Percentiles rank a stretch among this genome's conserved stretches.
Conservation (phyloP, 1,140 invertebrate species). For the Helicoverpa armigera region DNA sequence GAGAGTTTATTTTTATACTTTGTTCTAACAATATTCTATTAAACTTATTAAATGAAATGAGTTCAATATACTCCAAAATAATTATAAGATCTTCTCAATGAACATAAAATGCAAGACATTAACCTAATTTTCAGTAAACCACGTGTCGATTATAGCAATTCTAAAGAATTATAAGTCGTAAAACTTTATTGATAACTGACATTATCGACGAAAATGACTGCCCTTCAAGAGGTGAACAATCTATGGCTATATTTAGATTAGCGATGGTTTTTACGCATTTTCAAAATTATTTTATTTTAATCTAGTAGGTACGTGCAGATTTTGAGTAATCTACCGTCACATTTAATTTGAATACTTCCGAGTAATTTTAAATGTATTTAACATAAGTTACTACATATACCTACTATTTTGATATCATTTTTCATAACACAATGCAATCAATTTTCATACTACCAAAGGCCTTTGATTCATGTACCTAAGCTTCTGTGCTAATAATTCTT, state of each 20-base stretch:
- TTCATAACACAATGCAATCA: slow-evolving; percentile 1
- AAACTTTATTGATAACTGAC: slow-evolving; percentile 17
- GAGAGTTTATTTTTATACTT: too few relatives aligned
- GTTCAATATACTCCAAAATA: background rate
- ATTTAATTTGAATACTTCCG: too few relatives aligned
- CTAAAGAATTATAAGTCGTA: slow-evolving; percentile 22
- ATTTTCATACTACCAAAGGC: background rate
- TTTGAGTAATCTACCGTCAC: too few relatives aligned
- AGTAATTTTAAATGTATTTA: too few relatives aligned
- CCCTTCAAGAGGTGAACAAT: background rate
- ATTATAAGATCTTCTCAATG: background rate
- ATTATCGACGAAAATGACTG: background rate
- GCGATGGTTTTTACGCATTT: too few relatives aligned
- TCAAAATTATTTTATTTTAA: too few relatives aligned
- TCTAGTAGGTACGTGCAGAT: too few relatives aligned
- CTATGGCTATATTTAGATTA: too few relatives aligned
- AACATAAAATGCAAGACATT: slow-evolving; percentile 13
- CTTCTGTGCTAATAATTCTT: slow-evolving; percentile 28
- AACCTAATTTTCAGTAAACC: slow-evolving; percentile 33
- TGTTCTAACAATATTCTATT: too few relatives aligned
- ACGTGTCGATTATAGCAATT: slow-evolving; percentile 28
- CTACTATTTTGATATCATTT: too few relatives aligned
- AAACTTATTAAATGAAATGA: too few relatives aligned
- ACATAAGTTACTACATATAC: too few relatives aligned
- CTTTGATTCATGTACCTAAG: background rate